Evolutionary conservation across 2,113 vertebrate genomes (phyloP), one percentile per base, ranked within the genome.

Genomic region (Paramisgurnus dabryanus): DNA sequence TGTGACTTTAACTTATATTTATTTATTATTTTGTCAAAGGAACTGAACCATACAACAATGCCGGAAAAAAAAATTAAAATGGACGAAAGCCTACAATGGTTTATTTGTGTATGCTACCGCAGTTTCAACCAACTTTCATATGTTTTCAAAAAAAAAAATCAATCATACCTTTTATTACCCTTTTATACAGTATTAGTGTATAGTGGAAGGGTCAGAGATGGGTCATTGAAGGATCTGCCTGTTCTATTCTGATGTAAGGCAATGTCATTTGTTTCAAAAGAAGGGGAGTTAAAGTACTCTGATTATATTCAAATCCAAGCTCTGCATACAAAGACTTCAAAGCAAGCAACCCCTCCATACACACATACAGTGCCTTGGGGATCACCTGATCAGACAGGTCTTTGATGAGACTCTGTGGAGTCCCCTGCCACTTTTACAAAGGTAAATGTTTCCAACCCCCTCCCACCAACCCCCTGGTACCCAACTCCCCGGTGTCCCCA

Each of bases 301-400:
- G 71, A 81, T 83, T 81, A 78, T 82, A 83, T 81, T 85, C 66
- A 80, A 82, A 86, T 76, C 50, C 69, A 63, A 17, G 45, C 7
- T 11, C 49, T 80, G 80, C 76, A 77, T 85, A 86, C 83, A 85
- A 84, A 85, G 76, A 67, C 79, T 79, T 84, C 71, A 83, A 76
- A 82, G 67, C 70, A 63, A 71, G 68, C 75, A 65, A 40, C 61
- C 78, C 61, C 60, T 72, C 3, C 78, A 73, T 73, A 78, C 68
- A 73, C 73, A 69, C 61, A 43, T 66, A 49, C 76, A 43, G 15
- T 67, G 47, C 65, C 50, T 66, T 39, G 60, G 66, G 72, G 34
- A 67, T 82, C 80, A 74, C 75, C 78, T 66, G 53, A 73, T 22
- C 53, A 53, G 70, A 76, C 34, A 43, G 49, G 34, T 75, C 77